A percentile compares a stretch with the other conserved stretches of the same genome.
Evolutionary conservation across 2,888 invertebrate species (phyloP).

Genomic region (Macaria liturata): DNA sequence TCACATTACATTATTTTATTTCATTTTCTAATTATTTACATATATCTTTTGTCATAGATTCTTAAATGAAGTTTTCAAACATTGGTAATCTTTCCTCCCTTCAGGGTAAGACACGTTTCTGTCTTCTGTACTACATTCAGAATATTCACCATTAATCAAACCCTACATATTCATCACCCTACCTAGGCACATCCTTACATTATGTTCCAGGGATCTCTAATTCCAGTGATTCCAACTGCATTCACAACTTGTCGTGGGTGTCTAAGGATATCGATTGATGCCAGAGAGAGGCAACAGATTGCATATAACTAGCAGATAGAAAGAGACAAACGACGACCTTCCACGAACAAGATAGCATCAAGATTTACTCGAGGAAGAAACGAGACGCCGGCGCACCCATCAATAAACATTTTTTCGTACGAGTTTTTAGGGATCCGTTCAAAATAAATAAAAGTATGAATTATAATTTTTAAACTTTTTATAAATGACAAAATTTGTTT

Average conservation of each 20-base stretch:
- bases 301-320: conserved; percentile 31
- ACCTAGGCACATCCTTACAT: conserved; percentile 3
- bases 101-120: too few species aligned
- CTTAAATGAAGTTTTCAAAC: too few species aligned
- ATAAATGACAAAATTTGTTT: too few species aligned
- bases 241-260: conserved; percentile 66
- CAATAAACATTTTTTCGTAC: conserved; percentile 60
- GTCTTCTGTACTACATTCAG: too few species aligned
- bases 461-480: too few species aligned
- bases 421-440: conserved; percentile 22
- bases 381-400: conserved; percentile 68
- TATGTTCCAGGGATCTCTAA: conserved; percentile 23
- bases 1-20: too few species aligned
- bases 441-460: too few species aligned
- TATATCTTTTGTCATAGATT: too few species aligned
- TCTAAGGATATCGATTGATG: conserved; percentile 73
- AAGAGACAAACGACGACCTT: conserved; percentile 55
- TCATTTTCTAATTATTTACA: too few species aligned
- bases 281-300: conserved; percentile 48
- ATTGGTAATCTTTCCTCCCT: too few species aligned
- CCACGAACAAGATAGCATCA: conserved; percentile 80
- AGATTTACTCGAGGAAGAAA: conserved; percentile 63
- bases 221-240: conserved; percentile 46
- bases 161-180: too few species aligned
- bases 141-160: too few species aligned